A percentile compares a stretch with the other conserved stretches of the same genome.
phyloP scores from a whole-genome alignment of 2,797 vertebrate genomes.

The Pangasius sanitwongsei region DNA sequence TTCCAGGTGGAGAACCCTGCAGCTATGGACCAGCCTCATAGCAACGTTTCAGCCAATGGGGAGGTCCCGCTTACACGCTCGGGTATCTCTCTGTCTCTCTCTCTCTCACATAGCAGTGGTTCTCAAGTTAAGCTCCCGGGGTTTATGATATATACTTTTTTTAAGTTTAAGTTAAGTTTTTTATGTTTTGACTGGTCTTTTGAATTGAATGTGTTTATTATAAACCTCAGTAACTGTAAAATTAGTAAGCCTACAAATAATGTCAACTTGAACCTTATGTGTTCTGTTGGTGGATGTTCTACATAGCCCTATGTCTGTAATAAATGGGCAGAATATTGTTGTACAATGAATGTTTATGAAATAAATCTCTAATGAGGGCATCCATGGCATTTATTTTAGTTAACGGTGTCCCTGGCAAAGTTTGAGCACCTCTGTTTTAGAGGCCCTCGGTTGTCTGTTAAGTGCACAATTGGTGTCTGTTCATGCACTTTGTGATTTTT shows the following conservation, averaged over 20 bases:
- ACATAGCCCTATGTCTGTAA: background rate
- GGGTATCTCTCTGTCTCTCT: conserved; percentile 70
- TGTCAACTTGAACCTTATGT: background rate
- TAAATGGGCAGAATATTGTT: background rate
- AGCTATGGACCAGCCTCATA: conserved; percentile 87
- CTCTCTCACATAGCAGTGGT: background rate
- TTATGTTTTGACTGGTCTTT: background rate
- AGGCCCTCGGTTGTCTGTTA: background rate
- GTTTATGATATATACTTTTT: background rate
- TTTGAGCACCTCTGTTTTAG: background rate
- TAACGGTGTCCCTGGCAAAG: background rate
- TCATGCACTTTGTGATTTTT: background rate
- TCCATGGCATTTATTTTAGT: background rate
- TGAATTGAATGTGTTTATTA: background rate
- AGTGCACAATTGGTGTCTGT: background rate
- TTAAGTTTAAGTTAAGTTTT: background rate
- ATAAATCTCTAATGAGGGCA: background rate
- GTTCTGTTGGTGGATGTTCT: background rate
- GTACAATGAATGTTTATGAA: background rate
- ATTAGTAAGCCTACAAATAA: background rate
- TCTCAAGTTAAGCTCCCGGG: background rate
- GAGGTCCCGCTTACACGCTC: conserved; percentile 89
- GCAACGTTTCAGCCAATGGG: conserved; percentile 90
- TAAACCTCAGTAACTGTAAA: background rate
- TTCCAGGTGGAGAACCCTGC: conserved; percentile 89